Evolutionary conservation across 1,140 invertebrate genomes (phyloP), one percentile per base, ranked within the genome.

Genomic region (Calephelis virginiensis): DNA sequence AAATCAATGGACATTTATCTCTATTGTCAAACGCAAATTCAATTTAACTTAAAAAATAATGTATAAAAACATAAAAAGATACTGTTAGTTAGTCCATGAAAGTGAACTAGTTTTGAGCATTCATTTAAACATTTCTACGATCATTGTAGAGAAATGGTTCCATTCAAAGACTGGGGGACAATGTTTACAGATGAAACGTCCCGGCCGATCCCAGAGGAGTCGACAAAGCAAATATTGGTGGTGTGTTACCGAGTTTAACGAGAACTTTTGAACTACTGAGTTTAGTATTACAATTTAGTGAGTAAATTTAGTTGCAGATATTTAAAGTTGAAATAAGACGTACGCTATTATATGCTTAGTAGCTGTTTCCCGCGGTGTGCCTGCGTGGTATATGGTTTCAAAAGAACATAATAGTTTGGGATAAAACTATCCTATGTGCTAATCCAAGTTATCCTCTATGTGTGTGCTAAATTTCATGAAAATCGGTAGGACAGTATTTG

Each of bases 161-260:
- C 71, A 71, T 74, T 76, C 75, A 78, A 66, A 63, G 67, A 68
- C 61, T 72, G 63, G 64, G 73, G 66, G 76, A 77, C 73, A 78
- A 71, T 82, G 81, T 86, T 81, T 84, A 78, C 77, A 70, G 74
- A 76, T 63, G 75, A 76, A 72, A 73, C 73, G 74, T 80, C 69
- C 71, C 73, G 63, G 69, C 71, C 73, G 66, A 73, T 78, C 82
- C 80, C 75, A 56, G 13, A 63, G 72, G 83, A 84, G 75, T 76
- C 67, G 66, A 70, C 67, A 75, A 66, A 69, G 74, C 81, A 85
- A 89, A 89, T 89, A 89, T 89, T 89, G 83, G 77, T 74, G 76
- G 66, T 80, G 82, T 83, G 82, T 89, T 85, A 89, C 80, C 72
- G 75, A 69, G 63, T 74, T 78, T 79, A 79, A 78, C 83, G 70